phyloP scores from a whole-genome alignment of 2,888 invertebrate species.

The Macaria notata region DNA sequence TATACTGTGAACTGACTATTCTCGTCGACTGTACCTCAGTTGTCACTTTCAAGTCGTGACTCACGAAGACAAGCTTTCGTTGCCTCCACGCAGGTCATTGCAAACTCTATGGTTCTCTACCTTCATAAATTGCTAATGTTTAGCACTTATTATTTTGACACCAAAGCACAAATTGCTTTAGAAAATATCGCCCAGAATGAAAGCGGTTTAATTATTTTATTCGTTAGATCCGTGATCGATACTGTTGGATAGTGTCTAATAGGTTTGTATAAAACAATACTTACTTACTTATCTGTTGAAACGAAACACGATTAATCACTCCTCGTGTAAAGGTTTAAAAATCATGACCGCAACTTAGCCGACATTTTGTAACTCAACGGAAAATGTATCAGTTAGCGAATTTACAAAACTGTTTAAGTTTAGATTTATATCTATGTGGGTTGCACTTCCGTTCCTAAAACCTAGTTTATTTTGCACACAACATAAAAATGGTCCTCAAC shows the following conservation, averaged over 20 bases:
- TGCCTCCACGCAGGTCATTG: conserved; percentile 39
- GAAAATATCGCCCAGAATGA: conserved; percentile 25
- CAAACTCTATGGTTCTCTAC: conserved; percentile 21
- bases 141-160: conserved; percentile 47
- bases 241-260: too few relatives aligned
- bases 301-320: too few relatives aligned
- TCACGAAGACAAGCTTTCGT: conserved; percentile 66
- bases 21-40: conserved; percentile 51
- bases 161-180: conserved; percentile 38
- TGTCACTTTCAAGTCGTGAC: conserved; percentile 71
- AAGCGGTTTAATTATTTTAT: conserved; percentile 22
- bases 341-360: background rate
- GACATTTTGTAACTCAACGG: conserved; percentile 1
- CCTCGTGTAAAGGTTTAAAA: background rate
- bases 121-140: conserved; percentile 49
- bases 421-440: conserved; percentile 17
- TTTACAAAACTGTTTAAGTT: conserved; percentile 6
- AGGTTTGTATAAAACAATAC: too few relatives aligned
- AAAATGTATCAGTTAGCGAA: conserved; percentile 12
- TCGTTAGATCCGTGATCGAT: too few relatives aligned
- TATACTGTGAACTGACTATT: too few relatives aligned
- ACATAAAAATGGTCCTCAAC: conserved; percentile 7
- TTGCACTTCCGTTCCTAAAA: conserved; percentile 18
- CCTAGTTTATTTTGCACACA: conserved; percentile 18
- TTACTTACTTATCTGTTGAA: too few relatives aligned